Percentiles rank a stretch among this genome's conserved stretches.
Conservation (phyloP, 2,888 invertebrate species). For the Mycalesis mineus region DNA sequence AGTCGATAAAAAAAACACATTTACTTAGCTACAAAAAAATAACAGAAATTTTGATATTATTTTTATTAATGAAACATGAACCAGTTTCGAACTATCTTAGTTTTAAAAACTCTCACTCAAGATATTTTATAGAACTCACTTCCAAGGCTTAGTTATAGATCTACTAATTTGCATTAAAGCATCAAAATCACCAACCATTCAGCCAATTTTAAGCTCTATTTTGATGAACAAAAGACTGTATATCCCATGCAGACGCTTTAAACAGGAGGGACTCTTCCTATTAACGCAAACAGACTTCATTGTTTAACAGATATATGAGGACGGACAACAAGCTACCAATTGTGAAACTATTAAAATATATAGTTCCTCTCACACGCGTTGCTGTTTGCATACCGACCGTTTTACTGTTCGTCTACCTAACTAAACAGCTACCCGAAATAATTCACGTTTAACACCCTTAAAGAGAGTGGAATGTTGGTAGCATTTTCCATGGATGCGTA, state of each 20-base stretch:
- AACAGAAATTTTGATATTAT: no score
- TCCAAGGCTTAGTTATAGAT: no score
- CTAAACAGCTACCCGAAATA: background rate
- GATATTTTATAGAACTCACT: no score
- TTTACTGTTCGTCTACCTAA: constrained; percentile 1
- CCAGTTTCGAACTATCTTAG: no score
- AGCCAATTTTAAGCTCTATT: background rate
- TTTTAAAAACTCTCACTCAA: no score
- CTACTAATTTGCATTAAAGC: no score
- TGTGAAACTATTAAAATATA: constrained; percentile 17
- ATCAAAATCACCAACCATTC: background rate
- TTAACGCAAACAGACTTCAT: constrained; percentile 11
- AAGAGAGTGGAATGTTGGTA: background rate
- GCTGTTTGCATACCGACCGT: constrained; percentile 4
- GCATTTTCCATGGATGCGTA: no score
- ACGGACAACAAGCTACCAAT: constrained; percentile 13
- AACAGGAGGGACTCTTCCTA: constrained; percentile 4
- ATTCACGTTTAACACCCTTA: background rate
- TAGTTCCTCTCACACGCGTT: constrained; percentile 4
- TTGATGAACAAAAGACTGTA: background rate
- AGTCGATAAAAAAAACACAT: no score
- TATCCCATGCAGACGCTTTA: background rate
- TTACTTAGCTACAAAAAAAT: no score
- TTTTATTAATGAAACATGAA: no score
- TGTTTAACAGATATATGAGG: constrained; percentile 19